Evolutionary conservation across 1,140 invertebrate genomes (phyloP), one percentile per base, ranked within the genome.

Genomic region (Cotesia chilonis): DNA sequence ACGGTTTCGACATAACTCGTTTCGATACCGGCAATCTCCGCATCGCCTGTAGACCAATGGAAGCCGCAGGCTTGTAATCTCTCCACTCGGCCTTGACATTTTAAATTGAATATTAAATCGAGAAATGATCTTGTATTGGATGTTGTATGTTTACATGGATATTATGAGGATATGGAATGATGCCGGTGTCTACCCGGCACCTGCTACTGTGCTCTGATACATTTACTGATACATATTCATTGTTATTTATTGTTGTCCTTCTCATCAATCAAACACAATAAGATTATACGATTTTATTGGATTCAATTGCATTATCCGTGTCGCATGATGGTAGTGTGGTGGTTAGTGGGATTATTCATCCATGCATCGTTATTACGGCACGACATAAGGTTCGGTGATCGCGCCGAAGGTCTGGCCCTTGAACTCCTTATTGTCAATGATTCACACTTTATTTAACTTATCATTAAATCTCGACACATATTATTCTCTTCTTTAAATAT

Each of bases 61-160:
- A 51, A 41, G 37, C 41, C 14, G 6, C 14, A 47, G 60, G 64
- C 38, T 47, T 47, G 38, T 38, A 68, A 68, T 55, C 51, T 68
- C 20, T 55, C 51, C 20, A 28, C 28, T 28, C 51, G 35, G 35
- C 66, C 66, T 68, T 55, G 66, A 68, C 52, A 68, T 68, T 55
- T 68, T 5, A 5, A 68, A 68, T 68, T 68, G 66, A 54, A 68
- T 68, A 20, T 9, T 55, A 28, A 28, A 28, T 28, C 28, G 66
- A 68, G 66, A 68, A 68, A 68, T 51, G 60, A 63, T 63, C 60
- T 28, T 17, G 7, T 12, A 38, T 17, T 28, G 1, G 28, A 28
- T 28, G 28, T 28, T 28, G 28, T 28, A 28, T 28, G 28, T 28
- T 28, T 28, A 28, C 28, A 28, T 28, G 28, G 28, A 28, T 28